These are phyloP conservation scores for Microchrysa polita DNA, from an alignment of 2,888 invertebrate genomes.

Conservation along the genomic window DNA sequence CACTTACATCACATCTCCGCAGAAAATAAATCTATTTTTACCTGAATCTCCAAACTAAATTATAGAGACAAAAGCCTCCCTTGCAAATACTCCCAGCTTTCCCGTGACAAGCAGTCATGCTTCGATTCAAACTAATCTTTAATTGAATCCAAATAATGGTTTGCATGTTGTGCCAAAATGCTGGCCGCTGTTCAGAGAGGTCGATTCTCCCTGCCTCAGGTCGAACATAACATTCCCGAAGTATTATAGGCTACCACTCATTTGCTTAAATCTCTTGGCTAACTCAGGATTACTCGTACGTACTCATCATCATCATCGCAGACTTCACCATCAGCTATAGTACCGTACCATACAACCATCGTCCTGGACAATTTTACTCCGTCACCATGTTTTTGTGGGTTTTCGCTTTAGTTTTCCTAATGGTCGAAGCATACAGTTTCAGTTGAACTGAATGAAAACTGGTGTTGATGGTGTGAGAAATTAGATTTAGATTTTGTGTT, in stretches of 20 bases:
- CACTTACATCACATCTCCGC: conserved; percentile 9
- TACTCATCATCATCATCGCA: neutral
- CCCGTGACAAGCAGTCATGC: conserved; percentile 32
- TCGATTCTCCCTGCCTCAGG: neutral
- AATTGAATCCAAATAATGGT: conserved; percentile 39
- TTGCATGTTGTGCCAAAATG: conserved; percentile 25
- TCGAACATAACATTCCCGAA: too few species aligned
- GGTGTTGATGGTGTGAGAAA: conserved; percentile 19
- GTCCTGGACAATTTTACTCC: neutral
- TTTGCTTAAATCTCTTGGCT: conserved; percentile 19
- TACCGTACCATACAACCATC: neutral
- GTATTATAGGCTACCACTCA: neutral
- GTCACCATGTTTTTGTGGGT: conserved; percentile 1
- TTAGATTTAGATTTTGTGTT: conserved; percentile 33
- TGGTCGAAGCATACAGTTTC: neutral
- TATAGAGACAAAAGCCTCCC: neutral
- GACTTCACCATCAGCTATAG: neutral
- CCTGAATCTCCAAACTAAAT: conserved; percentile 4
- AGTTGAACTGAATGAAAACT: neutral
- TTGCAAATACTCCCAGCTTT: neutral
- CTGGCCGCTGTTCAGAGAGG: neutral
- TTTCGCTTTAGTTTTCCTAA: too few species aligned
- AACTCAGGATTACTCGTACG: neutral
- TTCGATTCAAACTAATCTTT: conserved; percentile 31
- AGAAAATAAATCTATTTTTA: conserved; percentile 36